Evolutionary conservation across 2,113 vertebrate genomes (phyloP).

Genomic region (Chloroceryle aenea): DNA sequence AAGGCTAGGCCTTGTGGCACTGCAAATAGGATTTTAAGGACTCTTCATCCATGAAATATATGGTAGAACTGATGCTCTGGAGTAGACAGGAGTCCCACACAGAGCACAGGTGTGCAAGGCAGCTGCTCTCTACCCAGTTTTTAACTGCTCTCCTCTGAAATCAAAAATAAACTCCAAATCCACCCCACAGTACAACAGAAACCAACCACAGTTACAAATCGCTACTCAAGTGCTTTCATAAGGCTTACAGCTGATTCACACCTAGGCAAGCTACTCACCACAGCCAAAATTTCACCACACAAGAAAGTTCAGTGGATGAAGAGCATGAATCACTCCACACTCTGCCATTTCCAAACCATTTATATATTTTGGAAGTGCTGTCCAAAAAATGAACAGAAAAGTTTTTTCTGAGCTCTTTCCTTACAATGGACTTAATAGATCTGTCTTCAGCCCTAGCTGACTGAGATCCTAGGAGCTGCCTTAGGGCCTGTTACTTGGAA

Average conservation of each 20-base stretch:
- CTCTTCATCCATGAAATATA: not conserved
- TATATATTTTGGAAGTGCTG: not conserved
- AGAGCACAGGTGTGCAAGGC: not conserved
- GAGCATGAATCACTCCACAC: not conserved
- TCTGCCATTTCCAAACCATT: not conserved
- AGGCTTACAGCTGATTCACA: slow-evolving; percentile 15
- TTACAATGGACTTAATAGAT: not conserved
- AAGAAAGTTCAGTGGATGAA: not conserved
- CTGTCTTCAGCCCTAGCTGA: not conserved
- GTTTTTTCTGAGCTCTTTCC: not conserved
- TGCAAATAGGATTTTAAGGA: not conserved
- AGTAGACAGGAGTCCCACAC: not conserved
- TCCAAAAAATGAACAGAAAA: not conserved
- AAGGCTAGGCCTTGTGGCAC: not conserved
- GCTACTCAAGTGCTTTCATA: not conserved
- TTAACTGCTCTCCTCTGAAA: not conserved
- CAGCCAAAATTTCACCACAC: not conserved
- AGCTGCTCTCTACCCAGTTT: not conserved
- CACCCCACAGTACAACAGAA: not conserved
- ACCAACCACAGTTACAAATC: not conserved
- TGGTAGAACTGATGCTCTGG: no score
- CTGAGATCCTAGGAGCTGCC: not conserved
- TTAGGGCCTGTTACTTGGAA: slow-evolving; percentile 3
- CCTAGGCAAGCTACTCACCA: not conserved
- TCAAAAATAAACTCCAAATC: not conserved